These are phyloP conservation scores for Onychorhynchus coronatus DNA, from an alignment of 2,113 vertebrate genomes.

Conservation along the genomic window DNA sequence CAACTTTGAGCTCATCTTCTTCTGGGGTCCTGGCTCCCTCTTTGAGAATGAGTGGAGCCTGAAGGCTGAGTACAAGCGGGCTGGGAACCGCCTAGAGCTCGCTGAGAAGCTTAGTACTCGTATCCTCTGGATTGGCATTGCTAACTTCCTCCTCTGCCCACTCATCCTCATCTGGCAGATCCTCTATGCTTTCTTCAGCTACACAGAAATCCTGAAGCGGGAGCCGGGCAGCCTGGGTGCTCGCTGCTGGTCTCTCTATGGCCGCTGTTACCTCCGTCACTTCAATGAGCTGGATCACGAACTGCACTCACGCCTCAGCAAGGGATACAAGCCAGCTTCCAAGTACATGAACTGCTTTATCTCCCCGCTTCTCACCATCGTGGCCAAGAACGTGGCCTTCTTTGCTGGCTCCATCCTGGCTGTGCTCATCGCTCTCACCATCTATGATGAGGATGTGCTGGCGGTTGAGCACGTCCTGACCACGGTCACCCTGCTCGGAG, in stretches of 20 bases:
- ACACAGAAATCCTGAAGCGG: slow-evolving; percentile 94
- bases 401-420: slow-evolving; percentile 96
- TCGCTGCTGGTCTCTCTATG: slow-evolving; percentile 96
- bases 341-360: slow-evolving; percentile 99
- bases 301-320: slow-evolving; percentile 93
- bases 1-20: slow-evolving; percentile 98
- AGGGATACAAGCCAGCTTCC: slow-evolving; percentile 95
- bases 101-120: slow-evolving; percentile 91
- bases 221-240: slow-evolving; percentile 95
- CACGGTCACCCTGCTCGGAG: slow-evolving; percentile 92
- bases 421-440: slow-evolving; percentile 94
- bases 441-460: slow-evolving; percentile 95
- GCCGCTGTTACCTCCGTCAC: slow-evolving; percentile 95
- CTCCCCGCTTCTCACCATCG: slow-evolving; percentile 90
- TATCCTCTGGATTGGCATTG: slow-evolving; percentile 96
- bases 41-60: slow-evolving; percentile 98
- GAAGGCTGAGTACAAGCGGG: slow-evolving; percentile 92
- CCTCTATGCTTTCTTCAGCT: slow-evolving; percentile 97
- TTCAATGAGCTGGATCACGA: slow-evolving; percentile 97
- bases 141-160: slow-evolving; percentile 94
- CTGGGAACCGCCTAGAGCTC: slow-evolving; percentile 89
- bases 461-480: slow-evolving; percentile 94
- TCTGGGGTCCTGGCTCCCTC: slow-evolving; percentile 94
- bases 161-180: slow-evolving; percentile 99
- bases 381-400: slow-evolving; percentile 96